Evolutionary conservation across 1,140 invertebrate genomes (phyloP).

Genomic region (Vanessa atalanta): DNA sequence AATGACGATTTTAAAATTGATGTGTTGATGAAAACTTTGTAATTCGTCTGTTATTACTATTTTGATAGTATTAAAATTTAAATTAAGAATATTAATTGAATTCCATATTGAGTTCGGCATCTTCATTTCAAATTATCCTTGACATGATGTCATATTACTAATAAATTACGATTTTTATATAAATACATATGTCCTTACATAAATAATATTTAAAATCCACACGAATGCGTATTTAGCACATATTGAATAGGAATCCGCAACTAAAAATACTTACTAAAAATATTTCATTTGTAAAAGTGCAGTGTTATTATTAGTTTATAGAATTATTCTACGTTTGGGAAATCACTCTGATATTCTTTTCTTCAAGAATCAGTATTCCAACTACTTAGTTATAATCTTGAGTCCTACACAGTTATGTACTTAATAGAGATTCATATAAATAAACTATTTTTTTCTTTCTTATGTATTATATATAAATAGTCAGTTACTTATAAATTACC

Average conservation of each 20-base stretch:
- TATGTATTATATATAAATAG: too few relatives aligned
- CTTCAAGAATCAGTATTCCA: too few relatives aligned
- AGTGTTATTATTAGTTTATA: too few relatives aligned
- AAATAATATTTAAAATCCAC: background rate
- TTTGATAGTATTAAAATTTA: background rate
- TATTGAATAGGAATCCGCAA: background rate
- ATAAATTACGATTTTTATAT: slow-evolving; percentile 31
- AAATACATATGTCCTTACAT: background rate
- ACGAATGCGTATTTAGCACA: background rate
- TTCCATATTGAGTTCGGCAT: slow-evolving; percentile 8
- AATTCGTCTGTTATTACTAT: background rate
- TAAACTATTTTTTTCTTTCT: too few relatives aligned
- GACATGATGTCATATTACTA: slow-evolving; percentile 24
- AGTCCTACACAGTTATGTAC: too few relatives aligned
- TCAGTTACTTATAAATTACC: too few relatives aligned
- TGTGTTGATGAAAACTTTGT: slow-evolving; percentile 4
- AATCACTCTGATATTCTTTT: too few relatives aligned
- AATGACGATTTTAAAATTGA: background rate
- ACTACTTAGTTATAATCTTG: too few relatives aligned
- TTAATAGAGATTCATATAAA: too few relatives aligned
- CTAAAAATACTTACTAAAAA: background rate
- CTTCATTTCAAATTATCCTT: slow-evolving; percentile 32
- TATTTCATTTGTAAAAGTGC: too few relatives aligned
- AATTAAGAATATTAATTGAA: background rate
- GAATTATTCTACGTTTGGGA: too few relatives aligned